phyloP scores from a whole-genome alignment of 1,140 invertebrate genomes.

The Drosophila arawakana region DNA sequence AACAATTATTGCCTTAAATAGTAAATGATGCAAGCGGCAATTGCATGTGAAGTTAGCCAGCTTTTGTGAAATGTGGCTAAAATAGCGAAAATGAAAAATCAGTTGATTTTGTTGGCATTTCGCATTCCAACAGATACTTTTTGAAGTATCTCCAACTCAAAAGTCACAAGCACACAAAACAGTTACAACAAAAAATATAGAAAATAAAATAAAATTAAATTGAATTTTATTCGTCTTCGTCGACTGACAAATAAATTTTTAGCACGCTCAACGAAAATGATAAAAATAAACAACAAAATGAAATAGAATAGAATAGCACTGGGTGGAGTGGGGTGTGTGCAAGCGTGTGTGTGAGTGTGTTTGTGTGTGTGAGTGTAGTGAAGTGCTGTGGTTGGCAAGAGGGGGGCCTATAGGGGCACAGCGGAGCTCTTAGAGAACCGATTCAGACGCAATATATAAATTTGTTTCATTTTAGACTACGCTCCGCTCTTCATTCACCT shows the following conservation, averaged over 20 bases:
- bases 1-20: conserved; percentile 22
- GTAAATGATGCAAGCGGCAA: conserved; percentile 30
- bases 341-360: too few species aligned
- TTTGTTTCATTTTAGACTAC: not conserved
- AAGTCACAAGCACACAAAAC: not conserved
- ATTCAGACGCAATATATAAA: conserved; percentile 23
- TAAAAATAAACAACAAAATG: conserved; percentile 73
- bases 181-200: not conserved
- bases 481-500: not conserved
- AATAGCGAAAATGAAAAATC: conserved; percentile 1
- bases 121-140: conserved; percentile 2
- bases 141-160: conserved; percentile 20
- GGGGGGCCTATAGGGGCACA: not conserved
- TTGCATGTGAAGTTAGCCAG: conserved; percentile 35
- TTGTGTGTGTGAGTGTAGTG: not conserved
- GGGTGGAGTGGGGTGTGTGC: not conserved
- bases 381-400: not conserved
- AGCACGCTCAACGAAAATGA: conserved; percentile 63
- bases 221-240: conserved; percentile 51
- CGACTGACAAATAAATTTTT: conserved; percentile 71
- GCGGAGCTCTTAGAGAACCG: not conserved
- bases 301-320: conserved; percentile 30
- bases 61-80: conserved; percentile 19
- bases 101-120: conserved; percentile 17
- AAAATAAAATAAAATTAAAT: conserved; percentile 21